A percentile compares a stretch with the other conserved stretches of the same genome.
Evolutionary conservation across 2,888 invertebrate genomes (phyloP).

Genomic region (Acanthosepion esculentum): DNA sequence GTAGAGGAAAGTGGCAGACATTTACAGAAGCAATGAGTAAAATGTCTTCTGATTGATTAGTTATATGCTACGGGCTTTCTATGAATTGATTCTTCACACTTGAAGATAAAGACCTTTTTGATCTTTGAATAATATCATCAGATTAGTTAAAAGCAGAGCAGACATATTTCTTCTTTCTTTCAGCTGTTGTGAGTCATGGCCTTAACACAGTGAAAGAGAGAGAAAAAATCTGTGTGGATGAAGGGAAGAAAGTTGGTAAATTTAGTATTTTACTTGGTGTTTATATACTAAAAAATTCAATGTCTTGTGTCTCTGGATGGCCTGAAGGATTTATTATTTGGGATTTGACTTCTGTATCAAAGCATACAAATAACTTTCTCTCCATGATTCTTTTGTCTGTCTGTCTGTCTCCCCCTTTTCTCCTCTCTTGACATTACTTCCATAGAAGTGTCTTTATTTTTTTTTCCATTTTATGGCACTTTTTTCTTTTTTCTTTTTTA

Average conservation of each 20-base stretch:
- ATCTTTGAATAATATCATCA: not conserved
- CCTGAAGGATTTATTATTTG: not conserved
- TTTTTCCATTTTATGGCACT: too few species aligned
- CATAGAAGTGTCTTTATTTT: too few species aligned
- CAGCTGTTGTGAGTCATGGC: not conserved
- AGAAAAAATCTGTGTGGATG: not conserved
- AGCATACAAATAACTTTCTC: not conserved
- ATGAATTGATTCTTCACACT: constrained; percentile 33
- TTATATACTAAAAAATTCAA: not conserved
- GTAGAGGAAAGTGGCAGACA: not conserved
- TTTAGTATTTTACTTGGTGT: not conserved
- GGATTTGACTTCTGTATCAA: constrained; percentile 21
- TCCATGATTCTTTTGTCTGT: not conserved
- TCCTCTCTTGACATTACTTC: too few species aligned
- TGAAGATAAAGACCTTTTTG: constrained; percentile 33
- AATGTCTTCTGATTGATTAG: constrained; percentile 33
- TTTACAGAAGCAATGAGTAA: not conserved
- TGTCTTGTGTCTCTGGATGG: not conserved
- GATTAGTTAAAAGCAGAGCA: not conserved
- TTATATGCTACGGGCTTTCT: not conserved
- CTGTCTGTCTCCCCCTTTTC: too few species aligned
- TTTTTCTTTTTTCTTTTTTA: not conserved
- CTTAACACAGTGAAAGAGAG: not conserved
- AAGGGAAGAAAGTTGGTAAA: not conserved
- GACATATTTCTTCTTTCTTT: not conserved